Evolutionary conservation across 92 coral and sea anemone species (phyloP), one percentile per base, ranked within the genome.

Genomic region (Chrysogorgia sp.): DNA sequence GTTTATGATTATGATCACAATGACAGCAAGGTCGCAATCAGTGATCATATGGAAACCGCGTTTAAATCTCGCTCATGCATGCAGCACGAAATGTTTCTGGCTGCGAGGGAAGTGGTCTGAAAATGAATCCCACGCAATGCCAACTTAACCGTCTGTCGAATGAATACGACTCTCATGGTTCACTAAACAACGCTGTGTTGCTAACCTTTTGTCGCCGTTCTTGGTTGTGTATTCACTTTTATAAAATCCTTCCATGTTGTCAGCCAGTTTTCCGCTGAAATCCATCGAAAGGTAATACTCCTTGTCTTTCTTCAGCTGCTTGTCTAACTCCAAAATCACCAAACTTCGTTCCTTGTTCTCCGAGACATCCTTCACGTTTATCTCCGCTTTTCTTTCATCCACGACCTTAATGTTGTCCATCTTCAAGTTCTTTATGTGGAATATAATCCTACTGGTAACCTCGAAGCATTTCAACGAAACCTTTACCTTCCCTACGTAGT

Each of bases 191-290:
- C 20, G 0, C 34, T 28, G 15, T n/a, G 33, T 33, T 0, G 0
- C 83, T 20, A 52, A 88, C 92, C 89, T 88, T 45, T 63, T 58
- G 37, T 85, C 40, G 0, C 92, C 92, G 1, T 33, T 67, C 55
- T 74, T 81, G 14, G 89, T 65, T 61, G 49, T 85, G 81, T 88
- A 88, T 26, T 82, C 76, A 35, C 87, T 88, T 26, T 78, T 85
- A 71, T 85, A 88, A 88, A 88, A 77, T 15, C 92, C 92, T 23
- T 79, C 87, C 86, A 76, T 59, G 60, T 67, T 82, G n/a, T 67
- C 66, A 7, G 92, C 84, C 58, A 88, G 48, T 26, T 70, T 65
- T 31, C 89, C 92, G 34, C 78, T 60, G 21, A 76, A 88, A 28
- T 81, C 80, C 85, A 88, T 17, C n/a, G 35, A 14, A 25, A 88